Percentiles rank a stretch among this genome's conserved stretches.
Evolutionary conservation across 1,140 invertebrate genomes (phyloP).

Genomic region (Pemphigus obesinymphae): DNA sequence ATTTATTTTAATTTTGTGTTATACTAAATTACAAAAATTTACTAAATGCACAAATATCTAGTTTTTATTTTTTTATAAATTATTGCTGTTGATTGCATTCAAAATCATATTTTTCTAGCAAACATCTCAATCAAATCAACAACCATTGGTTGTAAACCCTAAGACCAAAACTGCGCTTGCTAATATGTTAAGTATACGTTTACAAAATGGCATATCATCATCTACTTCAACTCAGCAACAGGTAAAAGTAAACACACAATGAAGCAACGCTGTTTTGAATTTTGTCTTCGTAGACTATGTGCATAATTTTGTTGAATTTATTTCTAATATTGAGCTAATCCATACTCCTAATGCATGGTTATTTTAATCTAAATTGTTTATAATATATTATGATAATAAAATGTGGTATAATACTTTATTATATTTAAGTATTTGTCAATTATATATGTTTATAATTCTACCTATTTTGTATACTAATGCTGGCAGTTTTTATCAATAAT

Average conservation of each 20-base stretch:
- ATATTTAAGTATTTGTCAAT: neutral
- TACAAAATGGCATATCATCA: constrained; percentile 59
- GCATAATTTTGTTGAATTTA: neutral
- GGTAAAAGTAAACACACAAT: constrained; percentile 15
- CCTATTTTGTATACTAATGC: neutral
- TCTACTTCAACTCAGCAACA: constrained; percentile 26
- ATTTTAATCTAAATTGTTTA: neutral
- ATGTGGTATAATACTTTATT: neutral
- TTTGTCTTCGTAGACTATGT: constrained; percentile 19
- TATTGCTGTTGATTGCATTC: constrained; percentile 11
- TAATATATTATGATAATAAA: neutral
- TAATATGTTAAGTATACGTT: constrained; percentile 84
- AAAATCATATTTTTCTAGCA: constrained; percentile 39
- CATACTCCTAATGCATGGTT: constrained; percentile 12
- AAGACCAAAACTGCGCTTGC: constrained; percentile 94
- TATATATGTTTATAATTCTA: neutral
- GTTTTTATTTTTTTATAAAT: neutral
- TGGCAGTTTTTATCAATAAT: neutral
- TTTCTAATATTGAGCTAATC: constrained; percentile 11
- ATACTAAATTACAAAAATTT: neutral
- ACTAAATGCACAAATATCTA: neutral
- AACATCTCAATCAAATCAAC: constrained; percentile 44
- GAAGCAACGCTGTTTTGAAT: constrained; percentile 20
- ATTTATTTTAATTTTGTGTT: neutral
- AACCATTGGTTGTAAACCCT: constrained; percentile 63